Conservation (phyloP, 2,797 vertebrate species). For the Rousettus madagascariensis region DNA sequence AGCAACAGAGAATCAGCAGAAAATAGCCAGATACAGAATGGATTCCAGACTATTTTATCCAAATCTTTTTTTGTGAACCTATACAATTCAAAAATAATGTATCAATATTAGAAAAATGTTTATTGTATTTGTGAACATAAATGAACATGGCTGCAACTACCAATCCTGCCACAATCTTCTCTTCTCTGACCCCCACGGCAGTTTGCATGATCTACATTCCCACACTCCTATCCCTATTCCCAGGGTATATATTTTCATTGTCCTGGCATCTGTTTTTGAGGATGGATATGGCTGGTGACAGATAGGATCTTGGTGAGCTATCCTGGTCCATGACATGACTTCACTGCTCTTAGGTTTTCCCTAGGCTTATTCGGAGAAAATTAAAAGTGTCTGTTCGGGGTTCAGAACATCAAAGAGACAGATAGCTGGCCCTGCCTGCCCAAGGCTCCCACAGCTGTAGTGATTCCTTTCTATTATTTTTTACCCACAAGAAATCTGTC, state of each 20-base stretch:
- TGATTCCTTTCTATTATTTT: conserved; percentile 27
- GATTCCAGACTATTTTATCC: background rate
- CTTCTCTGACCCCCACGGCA: background rate
- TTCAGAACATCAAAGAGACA: conserved; percentile 37
- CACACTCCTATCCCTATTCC: background rate
- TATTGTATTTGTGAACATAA: background rate
- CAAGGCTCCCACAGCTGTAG: background rate
- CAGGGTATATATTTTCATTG: background rate
- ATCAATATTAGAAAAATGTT: background rate
- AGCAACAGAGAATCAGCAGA: background rate
- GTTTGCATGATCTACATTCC: background rate
- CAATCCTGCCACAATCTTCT: background rate
- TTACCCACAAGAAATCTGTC: background rate
- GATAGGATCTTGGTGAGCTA: background rate
- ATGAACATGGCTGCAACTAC: background rate
- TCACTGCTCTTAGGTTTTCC: conserved; percentile 29
- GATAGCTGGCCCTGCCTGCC: conserved; percentile 25
- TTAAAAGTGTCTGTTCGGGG: conserved; percentile 25
- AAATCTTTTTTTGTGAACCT: background rate
- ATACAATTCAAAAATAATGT: background rate
- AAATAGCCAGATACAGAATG: background rate
- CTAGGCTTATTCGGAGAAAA: conserved; percentile 60
- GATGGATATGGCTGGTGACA: background rate
- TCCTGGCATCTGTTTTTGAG: background rate
- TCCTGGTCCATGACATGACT: background rate